Evolutionary conservation across 2,888 invertebrate species (phyloP).

Genomic region (Rhingia campestris): DNA sequence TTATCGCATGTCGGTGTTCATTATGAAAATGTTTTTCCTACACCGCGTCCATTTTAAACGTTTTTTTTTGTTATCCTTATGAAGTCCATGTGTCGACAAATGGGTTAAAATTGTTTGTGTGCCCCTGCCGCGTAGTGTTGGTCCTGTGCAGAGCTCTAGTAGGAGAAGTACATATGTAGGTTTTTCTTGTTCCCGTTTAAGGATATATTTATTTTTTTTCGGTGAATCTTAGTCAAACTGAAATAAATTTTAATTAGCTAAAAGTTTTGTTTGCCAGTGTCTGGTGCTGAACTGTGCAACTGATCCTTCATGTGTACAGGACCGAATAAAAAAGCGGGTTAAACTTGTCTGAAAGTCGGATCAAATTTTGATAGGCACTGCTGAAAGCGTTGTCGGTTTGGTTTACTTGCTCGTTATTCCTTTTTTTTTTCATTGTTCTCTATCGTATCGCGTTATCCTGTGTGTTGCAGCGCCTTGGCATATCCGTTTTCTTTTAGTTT

Average conservation of each 20-base stretch:
- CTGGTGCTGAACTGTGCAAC: conserved; percentile 50
- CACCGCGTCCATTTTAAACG: conserved; percentile 48
- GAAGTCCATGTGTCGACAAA: conserved; percentile 46
- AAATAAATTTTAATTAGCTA: conserved; percentile 71
- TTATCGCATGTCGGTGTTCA: conserved; percentile 71
- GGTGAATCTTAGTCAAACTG: conserved; percentile 59
- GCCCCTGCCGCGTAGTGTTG: conserved; percentile 17
- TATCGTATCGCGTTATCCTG: conserved; percentile 58
- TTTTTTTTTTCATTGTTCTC: neutral
- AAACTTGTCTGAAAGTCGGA: conserved; percentile 70
- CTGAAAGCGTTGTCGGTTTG: conserved; percentile 54
- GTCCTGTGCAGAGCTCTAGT: conserved; percentile 15
- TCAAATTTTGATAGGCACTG: conserved; percentile 68
- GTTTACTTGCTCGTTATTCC: neutral
- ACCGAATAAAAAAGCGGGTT: conserved; percentile 47
- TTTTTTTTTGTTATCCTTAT: conserved; percentile 39
- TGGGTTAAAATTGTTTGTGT: neutral
- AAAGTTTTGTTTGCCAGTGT: conserved; percentile 68
- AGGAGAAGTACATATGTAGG: neutral
- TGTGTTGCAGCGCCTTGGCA: conserved; percentile 55
- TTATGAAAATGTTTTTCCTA: conserved; percentile 38
- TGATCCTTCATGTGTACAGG: conserved; percentile 44
- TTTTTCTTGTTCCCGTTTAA: conserved; percentile 2
- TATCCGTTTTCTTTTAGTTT: conserved; percentile 61
- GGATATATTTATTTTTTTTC: conserved; percentile 7